Percentiles rank a stretch among this genome's conserved stretches.
These are phyloP conservation scores for Nasonia longicornis DNA, from an alignment of 1,140 invertebrate genomes.

Conservation along the genomic window DNA sequence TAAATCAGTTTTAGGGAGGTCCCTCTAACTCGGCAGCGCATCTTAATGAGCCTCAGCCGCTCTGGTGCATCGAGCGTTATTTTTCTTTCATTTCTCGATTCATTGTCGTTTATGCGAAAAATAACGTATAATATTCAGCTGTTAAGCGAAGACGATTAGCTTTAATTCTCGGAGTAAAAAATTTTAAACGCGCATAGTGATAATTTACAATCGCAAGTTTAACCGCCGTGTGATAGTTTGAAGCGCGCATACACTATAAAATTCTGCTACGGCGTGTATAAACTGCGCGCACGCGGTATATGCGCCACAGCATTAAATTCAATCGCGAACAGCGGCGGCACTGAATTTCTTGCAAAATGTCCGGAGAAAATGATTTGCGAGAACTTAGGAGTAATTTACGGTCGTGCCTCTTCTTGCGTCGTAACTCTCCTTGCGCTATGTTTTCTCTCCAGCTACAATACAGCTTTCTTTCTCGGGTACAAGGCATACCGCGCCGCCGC, in stretches of 20 bases:
- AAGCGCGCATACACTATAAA: not conserved
- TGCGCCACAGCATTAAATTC: not conserved
- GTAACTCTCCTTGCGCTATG: not conserved
- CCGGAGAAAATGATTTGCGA: conserved; percentile 28
- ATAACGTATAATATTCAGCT: no score
- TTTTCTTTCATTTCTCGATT: not conserved
- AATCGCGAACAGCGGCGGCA: not conserved
- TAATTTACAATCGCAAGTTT: not conserved
- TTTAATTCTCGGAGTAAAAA: no score
- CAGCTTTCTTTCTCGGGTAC: not conserved
- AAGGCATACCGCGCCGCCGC: not conserved
- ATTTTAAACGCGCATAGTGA: not conserved
- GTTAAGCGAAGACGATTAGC: no score
- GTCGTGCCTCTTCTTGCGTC: not conserved
- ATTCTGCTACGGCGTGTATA: not conserved
- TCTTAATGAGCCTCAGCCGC: conserved; percentile 1
- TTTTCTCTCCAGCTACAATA: not conserved
- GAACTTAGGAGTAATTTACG: conserved; percentile 19
- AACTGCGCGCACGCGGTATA: not conserved
- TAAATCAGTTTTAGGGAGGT: conserved; percentile 11
- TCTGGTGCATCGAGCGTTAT: not conserved
- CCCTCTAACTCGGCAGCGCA: not conserved
- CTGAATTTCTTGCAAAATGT: conserved; percentile 15
- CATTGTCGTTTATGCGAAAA: no score
- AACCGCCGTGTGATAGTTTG: not conserved